Conservation (phyloP, 2,797 vertebrate species). For the Clarias laeviceps region DNA sequence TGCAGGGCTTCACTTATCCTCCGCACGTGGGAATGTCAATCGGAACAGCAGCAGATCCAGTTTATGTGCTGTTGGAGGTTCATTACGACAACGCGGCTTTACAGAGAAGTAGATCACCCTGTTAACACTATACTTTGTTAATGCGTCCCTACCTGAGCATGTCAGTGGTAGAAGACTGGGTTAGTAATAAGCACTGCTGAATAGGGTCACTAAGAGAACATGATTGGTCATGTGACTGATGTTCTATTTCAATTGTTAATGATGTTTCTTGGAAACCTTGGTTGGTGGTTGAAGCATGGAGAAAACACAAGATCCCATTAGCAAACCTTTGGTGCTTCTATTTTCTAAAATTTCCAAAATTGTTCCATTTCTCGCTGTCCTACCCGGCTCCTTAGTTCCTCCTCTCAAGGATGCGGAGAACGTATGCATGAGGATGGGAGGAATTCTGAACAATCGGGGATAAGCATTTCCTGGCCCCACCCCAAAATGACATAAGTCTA, state of each 20-base stretch:
- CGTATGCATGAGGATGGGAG: neutral
- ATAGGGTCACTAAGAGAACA: neutral
- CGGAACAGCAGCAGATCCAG: slow-evolving; percentile 78
- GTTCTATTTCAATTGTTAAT: neutral
- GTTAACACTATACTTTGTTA: neutral
- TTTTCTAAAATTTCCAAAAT: neutral
- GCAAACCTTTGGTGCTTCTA: neutral
- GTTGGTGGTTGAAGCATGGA: neutral
- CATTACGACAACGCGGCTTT: slow-evolving; percentile 85
- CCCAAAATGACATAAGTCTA: neutral
- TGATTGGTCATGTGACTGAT: neutral
- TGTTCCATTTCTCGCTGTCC: neutral
- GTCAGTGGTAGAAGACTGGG: neutral
- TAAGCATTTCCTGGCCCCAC: neutral
- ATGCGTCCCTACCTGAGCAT: neutral
- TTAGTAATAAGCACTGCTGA: neutral
- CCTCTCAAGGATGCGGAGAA: neutral
- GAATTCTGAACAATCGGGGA: neutral
- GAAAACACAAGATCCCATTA: neutral
- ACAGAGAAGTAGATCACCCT: slow-evolving; percentile 72
- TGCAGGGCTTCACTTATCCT: slow-evolving; percentile 83
- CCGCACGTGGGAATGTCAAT: slow-evolving; percentile 83
- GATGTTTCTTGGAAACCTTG: neutral
- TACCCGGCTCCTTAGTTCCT: neutral
- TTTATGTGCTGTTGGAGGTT: slow-evolving; percentile 83